phyloP scores from a whole-genome alignment of 2,113 vertebrate species.

The Anhinga rufa region DNA sequence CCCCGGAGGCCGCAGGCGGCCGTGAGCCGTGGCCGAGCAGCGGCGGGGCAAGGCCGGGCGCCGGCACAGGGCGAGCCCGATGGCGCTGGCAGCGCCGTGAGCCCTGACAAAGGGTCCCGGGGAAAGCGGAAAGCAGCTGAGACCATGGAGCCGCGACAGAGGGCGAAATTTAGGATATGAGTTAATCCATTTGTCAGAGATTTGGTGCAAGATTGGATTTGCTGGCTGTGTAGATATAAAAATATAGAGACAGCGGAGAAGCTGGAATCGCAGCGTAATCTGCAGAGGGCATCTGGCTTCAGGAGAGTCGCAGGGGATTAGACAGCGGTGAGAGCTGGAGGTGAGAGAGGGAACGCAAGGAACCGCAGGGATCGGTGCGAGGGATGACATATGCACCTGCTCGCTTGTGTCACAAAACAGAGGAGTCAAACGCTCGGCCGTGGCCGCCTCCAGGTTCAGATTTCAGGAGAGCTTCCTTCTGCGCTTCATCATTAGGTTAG shows the following conservation, averaged over 20 bases:
- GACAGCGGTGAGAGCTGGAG: neutral
- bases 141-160: rapidly evolving
- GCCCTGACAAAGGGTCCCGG: no score
- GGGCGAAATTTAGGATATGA: no score
- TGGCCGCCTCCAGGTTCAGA: neutral
- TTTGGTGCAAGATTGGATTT: neutral
- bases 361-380: neutral
- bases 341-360: neutral
- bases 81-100: rapidly evolving
- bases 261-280: neutral
- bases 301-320: neutral
- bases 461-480: neutral
- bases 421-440: neutral
- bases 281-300: neutral
- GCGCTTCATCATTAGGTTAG: neutral
- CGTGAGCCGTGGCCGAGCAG: neutral
- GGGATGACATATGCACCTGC: neutral
- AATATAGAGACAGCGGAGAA: neutral
- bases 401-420: neutral
- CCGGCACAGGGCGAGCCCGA: neutral
- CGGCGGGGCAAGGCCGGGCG: neutral
- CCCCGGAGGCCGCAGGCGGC: rapidly evolving
- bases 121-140: neutral
- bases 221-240: neutral
- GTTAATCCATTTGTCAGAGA: neutral